Percentiles rank a stretch among this genome's conserved stretches.
These are phyloP conservation scores for Protonibea diacanthus DNA, from an alignment of 2,797 vertebrate genomes.

Conservation along the genomic window DNA sequence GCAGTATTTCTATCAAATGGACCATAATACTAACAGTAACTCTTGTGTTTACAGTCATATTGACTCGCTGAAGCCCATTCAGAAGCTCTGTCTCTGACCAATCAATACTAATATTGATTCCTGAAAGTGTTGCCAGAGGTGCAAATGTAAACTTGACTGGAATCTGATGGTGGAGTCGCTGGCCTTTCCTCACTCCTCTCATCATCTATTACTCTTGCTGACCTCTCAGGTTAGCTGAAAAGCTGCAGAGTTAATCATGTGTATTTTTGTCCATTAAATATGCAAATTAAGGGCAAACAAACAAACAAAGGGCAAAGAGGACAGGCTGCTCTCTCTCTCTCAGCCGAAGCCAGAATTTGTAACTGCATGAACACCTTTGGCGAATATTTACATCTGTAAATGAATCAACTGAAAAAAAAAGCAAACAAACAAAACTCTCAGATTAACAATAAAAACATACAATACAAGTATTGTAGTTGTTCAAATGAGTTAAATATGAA, in stretches of 20 bases:
- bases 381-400: not conserved
- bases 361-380: not conserved
- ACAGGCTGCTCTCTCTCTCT: not conserved
- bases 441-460: not conserved
- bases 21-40: not conserved
- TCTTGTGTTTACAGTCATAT: not conserved
- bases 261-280: not conserved
- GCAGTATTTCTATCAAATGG: not conserved
- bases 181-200: not conserved
- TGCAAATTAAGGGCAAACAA: conserved; percentile 21
- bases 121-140: not conserved
- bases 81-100: not conserved
- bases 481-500: not conserved
- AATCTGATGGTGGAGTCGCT: not conserved
- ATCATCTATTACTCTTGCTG: not conserved
- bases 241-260: conserved; percentile 10
- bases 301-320: conserved; percentile 7
- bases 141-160: conserved; percentile 4
- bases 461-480: not conserved
- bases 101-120: conserved; percentile 27
- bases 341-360: not conserved
- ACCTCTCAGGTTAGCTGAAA: conserved; percentile 6
- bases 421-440: not conserved
- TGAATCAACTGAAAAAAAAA: not conserved
- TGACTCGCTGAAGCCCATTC: not conserved